Percentiles rank a stretch among this genome's conserved stretches.
These are phyloP conservation scores for Mormyrus iriodes DNA, from an alignment of 2,113 vertebrate genomes.

Conservation along the genomic window DNA sequence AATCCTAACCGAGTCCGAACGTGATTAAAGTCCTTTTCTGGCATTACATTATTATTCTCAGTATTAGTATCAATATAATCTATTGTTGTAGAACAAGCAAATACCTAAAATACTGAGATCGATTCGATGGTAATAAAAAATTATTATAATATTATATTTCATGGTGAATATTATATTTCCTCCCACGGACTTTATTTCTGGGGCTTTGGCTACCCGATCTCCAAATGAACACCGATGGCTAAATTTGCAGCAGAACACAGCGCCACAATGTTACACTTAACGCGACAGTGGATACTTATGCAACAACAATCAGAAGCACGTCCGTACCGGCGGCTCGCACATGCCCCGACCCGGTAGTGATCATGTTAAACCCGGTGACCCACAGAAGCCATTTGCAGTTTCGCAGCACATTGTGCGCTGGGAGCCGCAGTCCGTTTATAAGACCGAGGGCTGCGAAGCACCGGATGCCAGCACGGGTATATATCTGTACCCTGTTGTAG, in stretches of 20 bases:
- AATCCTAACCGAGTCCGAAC: not conserved
- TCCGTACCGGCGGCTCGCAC: too few species aligned
- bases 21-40: not conserved
- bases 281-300: not conserved
- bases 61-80: not conserved
- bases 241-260: not conserved
- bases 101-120: not conserved
- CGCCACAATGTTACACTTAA: not conserved
- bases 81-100: not conserved
- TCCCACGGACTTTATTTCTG: not conserved
- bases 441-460: not conserved
- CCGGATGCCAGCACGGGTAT: not conserved
- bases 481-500: not conserved
- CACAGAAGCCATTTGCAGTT: not conserved
- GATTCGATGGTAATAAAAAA: not conserved
- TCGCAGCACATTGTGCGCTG: not conserved
- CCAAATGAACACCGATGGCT: not conserved
- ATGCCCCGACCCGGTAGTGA: slow-evolving; percentile 7
- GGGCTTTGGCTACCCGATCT: too few species aligned
- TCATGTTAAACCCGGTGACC: not conserved
- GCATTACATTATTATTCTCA: not conserved
- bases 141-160: not conserved
- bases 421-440: not conserved
- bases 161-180: too few species aligned
- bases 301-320: too few species aligned